Conservation (phyloP, 2,888 invertebrate genomes). For the Electrophaes corylata region DNA sequence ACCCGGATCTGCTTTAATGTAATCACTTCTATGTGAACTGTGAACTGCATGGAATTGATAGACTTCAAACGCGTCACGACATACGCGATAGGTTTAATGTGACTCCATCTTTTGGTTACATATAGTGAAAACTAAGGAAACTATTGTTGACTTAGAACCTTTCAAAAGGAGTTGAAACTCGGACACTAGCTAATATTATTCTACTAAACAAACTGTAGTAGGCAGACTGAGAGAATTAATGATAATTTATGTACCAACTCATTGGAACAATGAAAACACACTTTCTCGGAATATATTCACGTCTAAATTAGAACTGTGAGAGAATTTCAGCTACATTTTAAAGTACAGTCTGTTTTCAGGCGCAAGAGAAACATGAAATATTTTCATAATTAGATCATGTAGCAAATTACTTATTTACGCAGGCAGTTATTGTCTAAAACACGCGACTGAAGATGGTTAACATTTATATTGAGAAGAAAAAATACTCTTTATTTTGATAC, state of each 20-base stretch:
- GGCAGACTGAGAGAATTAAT: slow-evolving; percentile 24
- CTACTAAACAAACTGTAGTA: slow-evolving; percentile 11
- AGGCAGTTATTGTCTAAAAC: background rate
- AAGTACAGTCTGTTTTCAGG: slow-evolving; percentile 9
- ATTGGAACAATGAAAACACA: slow-evolving; percentile 39
- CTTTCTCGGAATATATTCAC: slow-evolving; percentile 30
- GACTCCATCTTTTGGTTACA: too few species aligned
- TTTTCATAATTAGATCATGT: background rate
- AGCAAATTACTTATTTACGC: background rate
- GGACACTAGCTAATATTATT: slow-evolving; percentile 16
- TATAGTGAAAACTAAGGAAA: background rate
- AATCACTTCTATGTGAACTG: too few species aligned
- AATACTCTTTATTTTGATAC: too few species aligned
- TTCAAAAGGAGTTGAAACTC: slow-evolving; percentile 8
- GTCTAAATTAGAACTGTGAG: slow-evolving; percentile 30
- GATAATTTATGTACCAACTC: slow-evolving; percentile 37
- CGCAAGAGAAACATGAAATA: background rate
- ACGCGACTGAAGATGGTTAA: background rate
- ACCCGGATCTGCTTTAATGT: too few species aligned
- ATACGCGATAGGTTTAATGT: too few species aligned
- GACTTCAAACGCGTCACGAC: too few species aligned
- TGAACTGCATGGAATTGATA: too few species aligned
- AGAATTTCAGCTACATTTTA: slow-evolving; percentile 26
- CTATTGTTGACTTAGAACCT: slow-evolving; percentile 2
- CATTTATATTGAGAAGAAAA: too few species aligned